Evolutionary conservation across 2,113 vertebrate species (phyloP).

Genomic region (Lamprotornis superbus): DNA sequence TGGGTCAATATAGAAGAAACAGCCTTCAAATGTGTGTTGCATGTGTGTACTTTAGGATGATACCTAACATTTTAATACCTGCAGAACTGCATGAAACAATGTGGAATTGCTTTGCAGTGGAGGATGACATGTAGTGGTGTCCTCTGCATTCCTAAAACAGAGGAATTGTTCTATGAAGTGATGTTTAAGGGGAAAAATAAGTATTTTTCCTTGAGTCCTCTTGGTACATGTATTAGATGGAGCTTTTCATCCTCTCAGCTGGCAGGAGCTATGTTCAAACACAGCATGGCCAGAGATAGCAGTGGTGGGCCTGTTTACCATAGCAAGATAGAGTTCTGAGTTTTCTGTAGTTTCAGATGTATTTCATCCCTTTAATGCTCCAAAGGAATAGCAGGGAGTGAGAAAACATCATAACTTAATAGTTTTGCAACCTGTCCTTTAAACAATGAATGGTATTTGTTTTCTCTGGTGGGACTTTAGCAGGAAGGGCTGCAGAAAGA

Average conservation of each 20-base stretch:
- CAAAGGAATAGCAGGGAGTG: background rate
- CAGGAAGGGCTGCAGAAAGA: conserved; percentile 4
- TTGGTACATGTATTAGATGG: background rate
- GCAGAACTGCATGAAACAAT: background rate
- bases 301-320: background rate
- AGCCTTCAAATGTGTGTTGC: background rate
- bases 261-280: background rate
- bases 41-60: background rate
- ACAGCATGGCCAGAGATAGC: background rate
- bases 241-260: background rate
- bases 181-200: background rate
- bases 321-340: background rate
- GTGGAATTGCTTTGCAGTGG: background rate
- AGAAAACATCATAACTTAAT: background rate
- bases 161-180: background rate
- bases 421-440: background rate
- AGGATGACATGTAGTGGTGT: background rate
- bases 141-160: background rate
- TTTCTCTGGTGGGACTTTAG: background rate
- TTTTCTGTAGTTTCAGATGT: background rate
- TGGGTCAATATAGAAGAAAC: background rate
- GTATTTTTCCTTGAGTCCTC: background rate
- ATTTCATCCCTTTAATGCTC: background rate
- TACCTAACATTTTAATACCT: background rate
- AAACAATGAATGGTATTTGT: background rate